phyloP scores from a whole-genome alignment of 2,888 invertebrate species.

The Thera obeliscata region DNA sequence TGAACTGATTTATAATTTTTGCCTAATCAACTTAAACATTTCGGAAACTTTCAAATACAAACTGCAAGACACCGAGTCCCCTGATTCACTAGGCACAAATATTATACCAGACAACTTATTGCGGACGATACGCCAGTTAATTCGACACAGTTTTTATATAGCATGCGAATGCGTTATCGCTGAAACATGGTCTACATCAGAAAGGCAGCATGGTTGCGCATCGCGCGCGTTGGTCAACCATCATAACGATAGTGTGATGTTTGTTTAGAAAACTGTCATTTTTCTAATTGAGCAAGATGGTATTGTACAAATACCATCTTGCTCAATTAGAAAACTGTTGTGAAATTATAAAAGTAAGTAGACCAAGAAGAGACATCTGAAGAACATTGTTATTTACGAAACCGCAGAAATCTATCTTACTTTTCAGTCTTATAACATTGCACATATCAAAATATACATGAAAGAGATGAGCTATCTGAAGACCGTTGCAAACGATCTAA shows the following conservation, averaged over 20 bases:
- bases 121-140: conserved; percentile 5
- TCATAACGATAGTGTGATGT: conserved; percentile 44
- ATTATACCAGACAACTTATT: too few species aligned
- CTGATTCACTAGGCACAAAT: too few species aligned
- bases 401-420: too few species aligned
- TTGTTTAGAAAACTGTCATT: conserved; percentile 41
- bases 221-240: conserved; percentile 19
- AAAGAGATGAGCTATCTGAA: too few species aligned
- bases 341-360: conserved; percentile 5
- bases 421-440: too few species aligned
- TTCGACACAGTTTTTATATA: conserved; percentile 17
- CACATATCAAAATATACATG: too few species aligned
- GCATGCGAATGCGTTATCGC: conserved; percentile 26
- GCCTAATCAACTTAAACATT: too few species aligned
- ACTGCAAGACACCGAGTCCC: too few species aligned
- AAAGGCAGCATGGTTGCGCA: conserved; percentile 25
- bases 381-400: neutral
- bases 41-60: too few species aligned
- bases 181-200: conserved; percentile 21
- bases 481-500: too few species aligned
- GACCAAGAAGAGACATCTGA: neutral
- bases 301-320: conserved; percentile 9
- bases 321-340: conserved; percentile 36
- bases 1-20: too few species aligned
- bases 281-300: too few species aligned